Conservation (phyloP, 2,888 invertebrate genomes). For the Eristalinus aeneus region DNA sequence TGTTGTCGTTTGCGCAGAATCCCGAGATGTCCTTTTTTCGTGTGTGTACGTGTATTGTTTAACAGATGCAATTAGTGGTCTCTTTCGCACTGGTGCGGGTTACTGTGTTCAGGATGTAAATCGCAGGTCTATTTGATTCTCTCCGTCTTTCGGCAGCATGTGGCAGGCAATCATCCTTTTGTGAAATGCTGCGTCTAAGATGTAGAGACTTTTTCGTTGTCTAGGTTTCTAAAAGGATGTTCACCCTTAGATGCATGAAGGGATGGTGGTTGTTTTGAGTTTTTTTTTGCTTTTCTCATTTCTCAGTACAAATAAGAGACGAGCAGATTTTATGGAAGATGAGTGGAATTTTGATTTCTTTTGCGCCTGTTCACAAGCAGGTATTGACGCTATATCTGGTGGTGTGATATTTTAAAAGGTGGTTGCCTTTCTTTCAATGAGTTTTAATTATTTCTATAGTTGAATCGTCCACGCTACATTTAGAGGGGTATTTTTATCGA, state of each 20-base stretch:
- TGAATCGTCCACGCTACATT: neutral
- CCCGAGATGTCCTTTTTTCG: slow-evolving; percentile 24
- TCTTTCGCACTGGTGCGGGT: slow-evolving; percentile 59
- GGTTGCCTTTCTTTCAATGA: neutral
- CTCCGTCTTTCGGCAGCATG: slow-evolving; percentile 50
- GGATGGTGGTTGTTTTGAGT: slow-evolving; percentile 40
- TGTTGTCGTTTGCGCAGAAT: slow-evolving; percentile 61
- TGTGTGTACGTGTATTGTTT: neutral
- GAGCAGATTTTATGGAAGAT: slow-evolving; percentile 54
- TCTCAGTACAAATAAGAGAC: slow-evolving; percentile 33
- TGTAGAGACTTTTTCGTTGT: slow-evolving; percentile 46
- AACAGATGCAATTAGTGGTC: slow-evolving; percentile 41
- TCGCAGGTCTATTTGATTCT: slow-evolving; percentile 59
- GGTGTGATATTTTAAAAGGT: neutral
- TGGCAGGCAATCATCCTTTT: slow-evolving; percentile 48
- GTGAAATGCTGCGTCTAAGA: slow-evolving; percentile 34
- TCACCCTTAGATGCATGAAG: slow-evolving; percentile 60
- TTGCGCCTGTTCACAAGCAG: slow-evolving; percentile 57
- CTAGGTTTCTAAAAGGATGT: slow-evolving; percentile 56
- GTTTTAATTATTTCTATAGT: neutral
- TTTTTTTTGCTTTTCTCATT: slow-evolving; percentile 51
- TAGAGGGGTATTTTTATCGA: neutral
- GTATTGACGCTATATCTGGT: neutral
- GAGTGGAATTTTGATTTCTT: slow-evolving; percentile 24
- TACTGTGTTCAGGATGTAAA: slow-evolving; percentile 56